Base-by-base conservation (phyloP, 2,888 invertebrate genomes). In the Tetragnatha montana region DNA sequence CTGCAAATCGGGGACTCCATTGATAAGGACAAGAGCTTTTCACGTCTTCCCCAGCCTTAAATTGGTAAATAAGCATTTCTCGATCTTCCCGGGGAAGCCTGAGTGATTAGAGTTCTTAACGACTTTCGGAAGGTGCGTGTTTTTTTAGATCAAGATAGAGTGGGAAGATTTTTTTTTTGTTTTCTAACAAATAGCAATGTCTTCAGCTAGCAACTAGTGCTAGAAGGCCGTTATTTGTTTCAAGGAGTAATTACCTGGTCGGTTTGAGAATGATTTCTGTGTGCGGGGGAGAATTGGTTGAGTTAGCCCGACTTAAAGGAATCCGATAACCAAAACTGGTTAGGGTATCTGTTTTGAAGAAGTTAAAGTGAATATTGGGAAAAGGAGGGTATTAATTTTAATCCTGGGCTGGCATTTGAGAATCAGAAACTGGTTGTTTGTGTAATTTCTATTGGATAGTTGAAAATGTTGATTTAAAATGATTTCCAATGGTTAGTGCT, bases 61-160 rank as follows among this genome's bases (percentile, higher is more conserved):
- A 51, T 50, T 81, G 73, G 51, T 81, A 73, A 81, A 81, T 81
- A 81, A 81, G 51, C 71, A 73, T 51, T 73, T 60, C 73, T 8
- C 21, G 50, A 50, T 50, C 70, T 8, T 19, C n/a, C 69, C 4
- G 12, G 8, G n/a, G 73, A 73, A 60, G 60, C 14, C 10, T 60
- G 60, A 60, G 60, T 60, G 60, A 60, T 60, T 60, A 60, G 60
- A 60, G 60, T 60, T 60, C 60, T 60, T 60, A 60, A 60, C 60
- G 60, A 60, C 60, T 60, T 60, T 60, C 4, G 60, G 35, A 35
- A 35, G 1, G 35, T 35, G 35, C 35, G 35, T 35, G 1, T 35
- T 35, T 35, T 1, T 35, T 35, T 35, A 4, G 35, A 35, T 35
- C 4, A 35, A 35, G 35, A 35, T 35, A 35, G 35, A 35, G 35